Evolutionary conservation across 2,888 invertebrate genomes (phyloP).

Genomic region (Spisula subtruncata): DNA sequence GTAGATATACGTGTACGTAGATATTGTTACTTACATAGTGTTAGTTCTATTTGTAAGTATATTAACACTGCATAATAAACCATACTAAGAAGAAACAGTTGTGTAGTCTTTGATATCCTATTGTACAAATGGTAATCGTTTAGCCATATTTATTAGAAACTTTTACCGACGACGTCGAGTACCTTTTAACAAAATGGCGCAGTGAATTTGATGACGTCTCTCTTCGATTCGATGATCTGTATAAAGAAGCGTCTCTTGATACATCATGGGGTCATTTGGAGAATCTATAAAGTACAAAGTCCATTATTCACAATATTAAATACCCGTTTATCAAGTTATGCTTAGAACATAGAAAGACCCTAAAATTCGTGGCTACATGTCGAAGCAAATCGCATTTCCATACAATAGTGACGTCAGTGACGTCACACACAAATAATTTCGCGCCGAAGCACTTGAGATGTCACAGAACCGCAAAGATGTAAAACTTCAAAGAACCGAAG

Average conservation of each 20-base stretch:
- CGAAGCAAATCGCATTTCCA: slow-evolving; percentile 33
- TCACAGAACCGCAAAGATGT: slow-evolving; percentile 51
- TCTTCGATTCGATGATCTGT: slow-evolving; percentile 23
- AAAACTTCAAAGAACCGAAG: slow-evolving; percentile 73
- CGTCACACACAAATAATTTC: not conserved
- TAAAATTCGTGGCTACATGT: slow-evolving; percentile 42
- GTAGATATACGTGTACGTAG: no score
- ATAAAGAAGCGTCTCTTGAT: slow-evolving; percentile 16
- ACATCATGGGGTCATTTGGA: slow-evolving; percentile 21
- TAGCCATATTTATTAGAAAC: no score
- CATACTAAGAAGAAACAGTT: no score
- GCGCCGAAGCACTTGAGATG: slow-evolving; percentile 49
- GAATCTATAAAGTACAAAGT: not conserved
- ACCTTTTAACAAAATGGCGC: slow-evolving; percentile 31
- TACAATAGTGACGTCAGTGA: not conserved
- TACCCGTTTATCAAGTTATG: slow-evolving; percentile 15
- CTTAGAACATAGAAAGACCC: slow-evolving; percentile 37
- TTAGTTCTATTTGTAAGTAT: no score
- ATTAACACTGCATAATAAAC: no score
- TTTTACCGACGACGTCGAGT: slow-evolving; percentile 19
- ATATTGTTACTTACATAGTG: no score
- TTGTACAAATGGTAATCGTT: no score
- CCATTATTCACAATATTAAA: not conserved
- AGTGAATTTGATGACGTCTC: slow-evolving; percentile 16
- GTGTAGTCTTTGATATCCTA: no score